Percentiles rank a stretch among this genome's conserved stretches.
phyloP scores from a whole-genome alignment of 2,888 invertebrate species.

The Polylopha cassiicola region DNA sequence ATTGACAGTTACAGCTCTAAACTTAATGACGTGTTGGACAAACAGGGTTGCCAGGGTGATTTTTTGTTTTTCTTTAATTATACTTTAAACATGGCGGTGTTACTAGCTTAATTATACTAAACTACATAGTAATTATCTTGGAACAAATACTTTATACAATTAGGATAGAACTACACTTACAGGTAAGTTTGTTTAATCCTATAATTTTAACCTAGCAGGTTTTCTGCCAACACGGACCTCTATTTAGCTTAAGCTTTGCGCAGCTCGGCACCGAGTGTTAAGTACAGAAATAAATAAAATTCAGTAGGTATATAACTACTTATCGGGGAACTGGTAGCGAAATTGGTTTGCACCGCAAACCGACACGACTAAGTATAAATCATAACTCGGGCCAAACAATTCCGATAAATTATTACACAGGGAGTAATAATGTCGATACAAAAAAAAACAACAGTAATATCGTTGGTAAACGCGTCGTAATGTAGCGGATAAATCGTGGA shows the following conservation, averaged over 20 bases:
- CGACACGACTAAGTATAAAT: constrained; percentile 48
- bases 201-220: too few relatives aligned
- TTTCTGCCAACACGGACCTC: background rate
- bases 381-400: constrained; percentile 47
- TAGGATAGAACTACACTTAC: too few relatives aligned
- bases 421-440: constrained; percentile 39
- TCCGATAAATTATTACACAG: constrained; percentile 46
- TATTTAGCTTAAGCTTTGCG: constrained; percentile 3
- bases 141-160: too few relatives aligned
- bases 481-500: constrained; percentile 21
- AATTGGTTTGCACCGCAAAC: constrained; percentile 40
- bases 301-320: constrained; percentile 28
- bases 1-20: too few relatives aligned
- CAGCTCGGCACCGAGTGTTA: constrained; percentile 9
- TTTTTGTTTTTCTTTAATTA: too few relatives aligned
- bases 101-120: too few relatives aligned
- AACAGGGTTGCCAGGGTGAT: too few relatives aligned
- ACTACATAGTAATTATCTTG: too few relatives aligned
- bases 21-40: too few relatives aligned
- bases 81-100: too few relatives aligned
- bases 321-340: constrained; percentile 29
- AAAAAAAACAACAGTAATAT: constrained; percentile 36
- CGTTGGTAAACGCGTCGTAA: constrained; percentile 26
- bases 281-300: constrained; percentile 25
- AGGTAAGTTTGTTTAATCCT: too few relatives aligned